Evolutionary conservation across 2,113 vertebrate genomes (phyloP), one percentile per base, ranked within the genome.

Genomic region (Chlorodrepanis virens): DNA sequence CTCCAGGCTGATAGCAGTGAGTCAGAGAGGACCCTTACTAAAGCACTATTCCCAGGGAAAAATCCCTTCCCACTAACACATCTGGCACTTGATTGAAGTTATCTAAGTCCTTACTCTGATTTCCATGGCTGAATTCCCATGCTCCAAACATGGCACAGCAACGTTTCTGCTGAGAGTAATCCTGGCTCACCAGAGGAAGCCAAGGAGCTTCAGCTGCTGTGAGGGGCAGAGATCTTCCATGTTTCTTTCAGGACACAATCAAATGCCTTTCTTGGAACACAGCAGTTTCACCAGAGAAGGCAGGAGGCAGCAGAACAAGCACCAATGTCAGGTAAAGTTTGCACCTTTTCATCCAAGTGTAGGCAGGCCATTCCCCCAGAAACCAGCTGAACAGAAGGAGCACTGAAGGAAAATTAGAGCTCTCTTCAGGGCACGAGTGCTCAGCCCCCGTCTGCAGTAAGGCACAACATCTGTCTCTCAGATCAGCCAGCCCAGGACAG

Each of bases 231-330:
- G 54, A 65, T 74, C 15, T 59, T 79, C 2, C 1, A 0, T 1
- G 3, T 83, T 90, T 89, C 50, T 74, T 83, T 74, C 72, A 78
- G 72, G 65, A 70, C 10, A 5, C 3, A 10, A 77, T 56, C 59
- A 35, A 52, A 61, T 3, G 2, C 37, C 59, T 57, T 85, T 83
- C 44, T 25, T 42, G 52, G 29, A 77, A 72, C 39, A 67, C 18
- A 59, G 45, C 59, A 33, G n/a, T 65, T 91, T 83, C 42, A 69
- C 25, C 42, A 40, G 42, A 29, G 49, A 92, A 83, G 76, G 69
- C 59, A 95, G 77, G 27, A 91, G 45, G 72, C 72, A 93, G 50
- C 91, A 84, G 47, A 89, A 69, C 56, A 70, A 77, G 84, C 74
- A 91, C 52, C 60, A 59, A 11, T 4, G 7, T 78, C 87, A 67